These are phyloP conservation scores for Falco concolor DNA, from an alignment of 2,797 vertebrate species.

Conservation along the genomic window DNA sequence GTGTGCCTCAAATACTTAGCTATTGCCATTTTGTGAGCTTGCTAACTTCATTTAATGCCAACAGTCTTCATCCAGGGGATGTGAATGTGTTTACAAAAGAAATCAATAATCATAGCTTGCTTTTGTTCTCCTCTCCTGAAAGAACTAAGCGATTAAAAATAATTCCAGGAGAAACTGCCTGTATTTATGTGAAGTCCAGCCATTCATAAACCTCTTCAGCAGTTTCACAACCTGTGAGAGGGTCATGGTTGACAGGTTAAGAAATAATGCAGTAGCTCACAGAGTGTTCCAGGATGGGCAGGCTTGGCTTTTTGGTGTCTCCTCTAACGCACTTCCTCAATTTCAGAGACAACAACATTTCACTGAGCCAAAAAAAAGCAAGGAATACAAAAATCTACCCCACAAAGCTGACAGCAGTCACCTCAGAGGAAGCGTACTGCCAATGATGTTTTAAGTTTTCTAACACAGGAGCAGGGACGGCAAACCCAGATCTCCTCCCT, in stretches of 20 bases:
- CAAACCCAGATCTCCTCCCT: not conserved
- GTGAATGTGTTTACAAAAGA: not conserved
- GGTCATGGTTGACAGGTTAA: not conserved
- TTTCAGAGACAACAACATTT: not conserved
- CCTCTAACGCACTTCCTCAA: not conserved
- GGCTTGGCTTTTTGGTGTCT: not conserved
- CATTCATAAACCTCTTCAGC: not conserved
- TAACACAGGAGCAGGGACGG: not conserved
- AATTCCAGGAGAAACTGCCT: not conserved
- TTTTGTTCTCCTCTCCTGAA: not conserved
- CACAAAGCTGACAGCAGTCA: not conserved
- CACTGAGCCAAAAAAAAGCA: not conserved
- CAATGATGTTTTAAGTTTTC: not conserved
- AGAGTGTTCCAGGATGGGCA: not conserved
- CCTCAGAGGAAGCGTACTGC: not conserved
- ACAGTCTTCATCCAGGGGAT: not conserved
- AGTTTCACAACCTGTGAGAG: not conserved
- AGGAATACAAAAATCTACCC: not conserved
- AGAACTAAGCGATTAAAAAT: not conserved
- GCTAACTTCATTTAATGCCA: not conserved
- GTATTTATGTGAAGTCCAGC: not conserved
- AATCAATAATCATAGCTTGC: not conserved
- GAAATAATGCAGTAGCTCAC: not conserved
- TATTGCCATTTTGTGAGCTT: not conserved
- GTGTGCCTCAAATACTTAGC: not conserved